These are phyloP conservation scores for Zeus faber DNA, from an alignment of 2,113 vertebrate species.

Conservation along the genomic window DNA sequence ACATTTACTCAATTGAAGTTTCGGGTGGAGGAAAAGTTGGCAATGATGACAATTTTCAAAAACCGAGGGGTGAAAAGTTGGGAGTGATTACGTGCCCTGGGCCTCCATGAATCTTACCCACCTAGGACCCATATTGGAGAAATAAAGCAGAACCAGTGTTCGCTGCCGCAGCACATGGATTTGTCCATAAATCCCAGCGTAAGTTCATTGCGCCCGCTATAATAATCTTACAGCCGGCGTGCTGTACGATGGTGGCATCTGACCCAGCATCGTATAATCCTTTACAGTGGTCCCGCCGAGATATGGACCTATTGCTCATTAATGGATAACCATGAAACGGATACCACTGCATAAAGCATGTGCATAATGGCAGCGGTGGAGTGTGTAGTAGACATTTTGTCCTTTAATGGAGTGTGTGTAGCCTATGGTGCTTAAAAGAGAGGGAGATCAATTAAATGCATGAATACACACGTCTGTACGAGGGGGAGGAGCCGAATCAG, in stretches of 20 bases:
- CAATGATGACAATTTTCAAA: too few species aligned
- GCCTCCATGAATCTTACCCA: background rate
- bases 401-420: too few species aligned
- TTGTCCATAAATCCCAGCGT: constrained; percentile 23
- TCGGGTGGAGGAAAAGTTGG: background rate
- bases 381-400: too few species aligned
- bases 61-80: too few species aligned
- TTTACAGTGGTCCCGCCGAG: constrained; percentile 33
- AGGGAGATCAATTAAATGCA: too few species aligned
- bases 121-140: too few species aligned
- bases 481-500: too few species aligned
- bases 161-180: too few species aligned
- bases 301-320: constrained; percentile 55
- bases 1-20: background rate
- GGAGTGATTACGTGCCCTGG: too few species aligned
- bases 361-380: constrained; percentile 33
- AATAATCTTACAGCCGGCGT: constrained; percentile 39
- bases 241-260: constrained; percentile 32
- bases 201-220: constrained; percentile 33
- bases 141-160: background rate
- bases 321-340: constrained; percentile 48
- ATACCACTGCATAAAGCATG: constrained; percentile 46
- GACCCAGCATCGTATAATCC: constrained; percentile 52
- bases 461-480: too few species aligned
- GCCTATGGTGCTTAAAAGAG: too few species aligned